Evolutionary conservation across 2,888 invertebrate genomes (phyloP).

Genomic region (Campoplex capitator): DNA sequence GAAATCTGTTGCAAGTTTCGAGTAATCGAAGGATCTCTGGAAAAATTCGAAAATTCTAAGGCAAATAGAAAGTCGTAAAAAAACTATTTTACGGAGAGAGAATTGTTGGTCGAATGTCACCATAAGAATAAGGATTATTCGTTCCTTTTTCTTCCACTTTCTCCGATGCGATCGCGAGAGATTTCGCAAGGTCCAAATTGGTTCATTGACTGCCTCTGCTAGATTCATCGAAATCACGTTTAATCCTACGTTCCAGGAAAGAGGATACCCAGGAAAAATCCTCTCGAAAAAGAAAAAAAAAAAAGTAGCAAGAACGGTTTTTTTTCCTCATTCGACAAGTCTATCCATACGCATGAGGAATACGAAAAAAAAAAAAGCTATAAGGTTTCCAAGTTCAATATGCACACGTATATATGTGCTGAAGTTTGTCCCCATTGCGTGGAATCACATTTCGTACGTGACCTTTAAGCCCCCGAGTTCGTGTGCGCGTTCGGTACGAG

Average conservation of each 20-base stretch:
- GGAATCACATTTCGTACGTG: slow-evolving; percentile 68
- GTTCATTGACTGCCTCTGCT: no score
- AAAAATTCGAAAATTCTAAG: not conserved
- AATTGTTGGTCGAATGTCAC: no score
- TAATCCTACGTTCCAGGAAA: no score
- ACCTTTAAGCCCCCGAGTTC: slow-evolving; percentile 33
- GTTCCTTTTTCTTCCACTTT: not conserved
- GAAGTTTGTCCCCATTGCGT: slow-evolving; percentile 44
- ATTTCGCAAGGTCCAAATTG: no score
- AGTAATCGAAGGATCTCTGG: not conserved
- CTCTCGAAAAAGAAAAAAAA: not conserved
- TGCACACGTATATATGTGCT: slow-evolving; percentile 31
- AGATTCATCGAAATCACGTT: no score
- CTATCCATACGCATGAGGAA: slow-evolving; percentile 14
- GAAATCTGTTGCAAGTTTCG: not conserved
- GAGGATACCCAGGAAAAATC: not conserved
- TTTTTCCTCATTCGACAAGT: not conserved
- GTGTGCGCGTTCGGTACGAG: slow-evolving; percentile 58
- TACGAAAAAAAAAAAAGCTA: slow-evolving; percentile 24
- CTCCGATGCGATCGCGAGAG: not conserved
- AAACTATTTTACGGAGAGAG: no score
- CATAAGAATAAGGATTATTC: not conserved
- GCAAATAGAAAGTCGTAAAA: no score
- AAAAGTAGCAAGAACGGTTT: not conserved
- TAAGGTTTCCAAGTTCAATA: slow-evolving; percentile 1